Conservation (phyloP, 1,140 invertebrate genomes). For the Zophobas atratus region DNA sequence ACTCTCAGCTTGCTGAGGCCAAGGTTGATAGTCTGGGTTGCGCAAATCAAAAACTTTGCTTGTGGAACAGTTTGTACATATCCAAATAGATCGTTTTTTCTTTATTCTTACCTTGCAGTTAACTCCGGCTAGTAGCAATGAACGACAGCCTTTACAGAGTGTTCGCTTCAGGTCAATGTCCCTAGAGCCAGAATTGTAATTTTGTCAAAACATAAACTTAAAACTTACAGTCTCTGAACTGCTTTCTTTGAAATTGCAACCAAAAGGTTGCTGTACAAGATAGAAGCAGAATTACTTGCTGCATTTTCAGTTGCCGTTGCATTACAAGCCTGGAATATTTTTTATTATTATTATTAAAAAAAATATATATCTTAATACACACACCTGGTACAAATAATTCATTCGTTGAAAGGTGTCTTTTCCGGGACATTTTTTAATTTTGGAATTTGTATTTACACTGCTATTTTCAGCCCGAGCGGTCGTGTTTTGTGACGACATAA, state of each 20-base stretch:
- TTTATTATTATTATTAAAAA: slow-evolving; percentile 51
- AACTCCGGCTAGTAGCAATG: slow-evolving; percentile 67
- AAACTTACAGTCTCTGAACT: slow-evolving; percentile 72
- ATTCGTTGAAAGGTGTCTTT: slow-evolving; percentile 73
- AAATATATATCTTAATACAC: slow-evolving; percentile 39
- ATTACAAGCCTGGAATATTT: slow-evolving; percentile 69
- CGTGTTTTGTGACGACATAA: slow-evolving; percentile 12
- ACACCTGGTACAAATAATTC: slow-evolving; percentile 73
- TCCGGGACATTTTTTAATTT: slow-evolving; percentile 63
- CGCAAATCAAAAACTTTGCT: slow-evolving; percentile 65
- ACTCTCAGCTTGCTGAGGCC: slow-evolving; percentile 69
- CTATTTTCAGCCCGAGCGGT: neutral
- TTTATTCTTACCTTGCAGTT: slow-evolving; percentile 69
- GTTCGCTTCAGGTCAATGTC: slow-evolving; percentile 71
- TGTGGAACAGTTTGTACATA: slow-evolving; percentile 67
- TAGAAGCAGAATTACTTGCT: slow-evolving; percentile 65
- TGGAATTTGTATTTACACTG: slow-evolving; percentile 43
- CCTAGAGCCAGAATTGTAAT: slow-evolving; percentile 56
- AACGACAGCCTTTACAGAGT: slow-evolving; percentile 71
- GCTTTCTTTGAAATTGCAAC: slow-evolving; percentile 72
- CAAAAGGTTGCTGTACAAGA: slow-evolving; percentile 70
- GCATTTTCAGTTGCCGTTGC: slow-evolving; percentile 64
- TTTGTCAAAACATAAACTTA: slow-evolving; percentile 59
- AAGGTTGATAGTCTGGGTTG: slow-evolving; percentile 67
- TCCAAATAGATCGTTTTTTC: slow-evolving; percentile 68